Evolutionary conservation across 2,888 invertebrate species (phyloP).

Genomic region (Eulithis testata): DNA sequence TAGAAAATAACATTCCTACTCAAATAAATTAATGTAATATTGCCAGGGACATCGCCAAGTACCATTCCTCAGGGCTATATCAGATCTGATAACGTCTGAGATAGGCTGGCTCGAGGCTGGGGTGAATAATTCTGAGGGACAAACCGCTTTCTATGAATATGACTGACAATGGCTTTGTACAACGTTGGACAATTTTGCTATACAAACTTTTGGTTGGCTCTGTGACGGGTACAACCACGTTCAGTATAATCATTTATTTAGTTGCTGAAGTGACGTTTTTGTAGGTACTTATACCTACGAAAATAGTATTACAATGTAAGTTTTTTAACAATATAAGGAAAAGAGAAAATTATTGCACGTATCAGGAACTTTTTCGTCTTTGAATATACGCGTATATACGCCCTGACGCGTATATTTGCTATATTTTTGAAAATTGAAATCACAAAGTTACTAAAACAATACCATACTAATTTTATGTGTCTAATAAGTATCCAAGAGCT

Average conservation of each 20-base stretch:
- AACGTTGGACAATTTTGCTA: background rate
- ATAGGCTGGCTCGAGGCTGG: conserved; percentile 1
- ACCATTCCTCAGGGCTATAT: conserved; percentile 20
- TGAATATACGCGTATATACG: too few species aligned
- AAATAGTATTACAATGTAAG: too few species aligned
- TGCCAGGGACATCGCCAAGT: conserved; percentile 2
- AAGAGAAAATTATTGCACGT: too few species aligned
- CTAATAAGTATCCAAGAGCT: background rate
- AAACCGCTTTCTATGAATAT: background rate
- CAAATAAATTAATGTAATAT: conserved; percentile 11
- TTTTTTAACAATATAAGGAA: too few species aligned
- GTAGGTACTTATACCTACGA: too few species aligned
- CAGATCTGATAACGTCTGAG: conserved; percentile 22
- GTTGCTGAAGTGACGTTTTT: too few species aligned
- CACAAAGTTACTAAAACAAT: too few species aligned
- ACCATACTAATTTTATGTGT: too few species aligned
- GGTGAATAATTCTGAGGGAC: background rate
- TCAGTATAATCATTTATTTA: background rate
- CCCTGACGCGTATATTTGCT: too few species aligned
- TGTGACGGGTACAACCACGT: background rate
- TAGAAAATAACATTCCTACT: conserved; percentile 4
- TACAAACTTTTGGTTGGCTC: background rate
- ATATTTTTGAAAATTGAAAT: too few species aligned
- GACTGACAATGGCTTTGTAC: background rate
- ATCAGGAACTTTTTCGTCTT: too few species aligned